Conservation (phyloP, 1,140 invertebrate genomes). For the Ceratitis capitata region DNA sequence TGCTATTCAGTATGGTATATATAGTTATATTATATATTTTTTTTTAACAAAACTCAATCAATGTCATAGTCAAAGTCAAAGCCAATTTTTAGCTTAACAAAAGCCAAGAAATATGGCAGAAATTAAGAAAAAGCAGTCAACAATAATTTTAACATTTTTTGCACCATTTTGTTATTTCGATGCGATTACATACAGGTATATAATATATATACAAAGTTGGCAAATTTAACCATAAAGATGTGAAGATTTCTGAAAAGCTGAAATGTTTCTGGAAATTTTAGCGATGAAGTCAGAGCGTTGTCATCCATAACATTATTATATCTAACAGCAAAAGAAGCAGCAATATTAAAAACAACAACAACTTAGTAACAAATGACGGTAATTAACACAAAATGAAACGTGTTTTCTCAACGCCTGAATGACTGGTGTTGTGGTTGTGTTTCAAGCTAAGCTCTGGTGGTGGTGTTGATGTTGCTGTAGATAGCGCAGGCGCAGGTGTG, state of each 20-base stretch:
- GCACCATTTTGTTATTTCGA: too few species aligned
- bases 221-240: not conserved
- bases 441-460: not conserved
- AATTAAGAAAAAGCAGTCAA: not conserved
- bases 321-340: not conserved
- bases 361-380: not conserved
- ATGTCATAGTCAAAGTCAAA: not conserved
- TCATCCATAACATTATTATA: too few species aligned
- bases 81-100: not conserved
- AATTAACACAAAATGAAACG: conserved; percentile 36
- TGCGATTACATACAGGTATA: not conserved
- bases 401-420: conserved; percentile 24
- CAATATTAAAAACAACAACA: not conserved
- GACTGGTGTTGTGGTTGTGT: not conserved
- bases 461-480: not conserved
- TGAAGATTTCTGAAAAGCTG: not conserved
- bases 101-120: not conserved
- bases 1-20: not conserved
- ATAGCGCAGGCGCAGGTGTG: not conserved
- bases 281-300: conserved; percentile 8
- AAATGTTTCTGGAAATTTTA: not conserved
- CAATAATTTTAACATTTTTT: too few species aligned
- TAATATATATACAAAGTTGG: not conserved
- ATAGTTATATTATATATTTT: too few species aligned
- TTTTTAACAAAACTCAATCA: not conserved